phyloP scores from a whole-genome alignment of 2,888 invertebrate genomes.

The Acleris emargana region DNA sequence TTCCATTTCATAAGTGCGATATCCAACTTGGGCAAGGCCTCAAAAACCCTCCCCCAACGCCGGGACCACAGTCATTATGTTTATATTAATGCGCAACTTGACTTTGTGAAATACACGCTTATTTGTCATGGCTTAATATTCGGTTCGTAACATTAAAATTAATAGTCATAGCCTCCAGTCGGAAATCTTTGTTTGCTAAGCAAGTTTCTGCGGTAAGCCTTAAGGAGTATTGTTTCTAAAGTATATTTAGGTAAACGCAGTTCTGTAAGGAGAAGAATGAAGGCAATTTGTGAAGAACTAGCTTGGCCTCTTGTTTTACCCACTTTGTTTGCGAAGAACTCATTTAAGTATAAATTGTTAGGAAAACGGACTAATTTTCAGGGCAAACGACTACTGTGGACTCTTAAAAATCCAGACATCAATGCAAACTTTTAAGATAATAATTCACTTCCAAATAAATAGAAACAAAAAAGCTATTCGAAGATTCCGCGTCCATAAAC shows the following conservation, averaged over 20 bases:
- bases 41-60: neutral
- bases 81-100: slow-evolving; percentile 25
- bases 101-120: slow-evolving; percentile 28
- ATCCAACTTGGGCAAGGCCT: neutral
- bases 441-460: too few species aligned
- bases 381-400: too few species aligned
- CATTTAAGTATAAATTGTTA: neutral
- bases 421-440: too few species aligned
- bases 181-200: slow-evolving; percentile 30
- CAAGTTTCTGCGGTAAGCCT: slow-evolving; percentile 33
- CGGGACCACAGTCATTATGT: slow-evolving; percentile 8
- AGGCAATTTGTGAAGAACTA: neutral
- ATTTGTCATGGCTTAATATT: slow-evolving; percentile 35
- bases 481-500: too few species aligned
- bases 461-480: too few species aligned
- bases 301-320: neutral
- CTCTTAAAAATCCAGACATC: too few species aligned
- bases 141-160: slow-evolving; percentile 32
- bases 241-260: slow-evolving; percentile 9
- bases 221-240: slow-evolving; percentile 17
- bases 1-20: neutral
- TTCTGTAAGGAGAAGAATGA: slow-evolving; percentile 1
- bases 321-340: neutral
- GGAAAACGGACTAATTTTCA: too few species aligned
- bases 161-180: slow-evolving; percentile 31